Base-by-base conservation (phyloP, 1,140 invertebrate genomes). In the Rhizoglyphus robini region DNA sequence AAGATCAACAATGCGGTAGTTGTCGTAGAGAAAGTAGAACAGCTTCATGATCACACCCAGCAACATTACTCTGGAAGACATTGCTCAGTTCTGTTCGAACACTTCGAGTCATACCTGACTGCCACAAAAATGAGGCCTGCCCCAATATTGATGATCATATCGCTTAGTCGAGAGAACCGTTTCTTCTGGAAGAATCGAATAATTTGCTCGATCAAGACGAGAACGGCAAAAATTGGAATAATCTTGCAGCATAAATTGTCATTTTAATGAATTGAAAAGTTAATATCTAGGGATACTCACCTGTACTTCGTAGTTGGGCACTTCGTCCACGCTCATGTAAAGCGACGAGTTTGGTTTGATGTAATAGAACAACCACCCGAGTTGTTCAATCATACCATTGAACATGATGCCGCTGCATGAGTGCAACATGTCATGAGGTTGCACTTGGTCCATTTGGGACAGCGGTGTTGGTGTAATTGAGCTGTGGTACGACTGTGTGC, bases 21-120 rank as follows among this genome's bases (percentile, higher is more conserved):
- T 81, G 13, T 87, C 77, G 74, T 89, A 85, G 59, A 89, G 80
- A 76, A 82, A 84, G 25, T 87, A 82, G 73, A 90, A 91, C 0
- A 80, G 71, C 46, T 81, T 83, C 46, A 86, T 83, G 70, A 89
- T 86, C 0, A 81, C 79, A 18, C 85, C 83, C 47, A 85, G 79
- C 70, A 84, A 85, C 41, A 88, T 68, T 65, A 88, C 74, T n/a
- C n/a, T n/a, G n/a, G n/a, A n/a, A n/a, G n/a, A n/a, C n/a, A n/a
- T n/a, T n/a, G n/a, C n/a, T n/a, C n/a, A n/a, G n/a, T n/a, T n/a
- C n/a, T n/a, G n/a, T n/a, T n/a, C n/a, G n/a, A n/a, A n/a, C n/a
- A n/a, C n/a, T n/a, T n/a, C n/a, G n/a, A n/a, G n/a, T n/a, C n/a
- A n/a, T n/a, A n/a, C 69, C 83, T 88, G 20, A 83, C 18, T 85